Conservation (phyloP, 2,113 vertebrate species). For the Oncorhynchus mykiss region DNA sequence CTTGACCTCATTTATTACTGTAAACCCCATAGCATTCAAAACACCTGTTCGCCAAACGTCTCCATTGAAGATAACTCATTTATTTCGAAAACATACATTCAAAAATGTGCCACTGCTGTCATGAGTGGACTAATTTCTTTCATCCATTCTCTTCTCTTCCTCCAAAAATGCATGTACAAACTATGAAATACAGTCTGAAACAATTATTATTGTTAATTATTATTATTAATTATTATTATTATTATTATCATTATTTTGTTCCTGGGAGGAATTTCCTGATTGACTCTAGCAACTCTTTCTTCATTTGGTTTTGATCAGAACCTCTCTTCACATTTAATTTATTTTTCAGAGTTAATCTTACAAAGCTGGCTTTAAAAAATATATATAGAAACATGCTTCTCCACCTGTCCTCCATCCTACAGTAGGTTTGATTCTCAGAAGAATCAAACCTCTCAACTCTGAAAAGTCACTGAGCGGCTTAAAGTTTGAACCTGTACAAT, state of each 20-base stretch:
- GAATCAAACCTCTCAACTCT: neutral
- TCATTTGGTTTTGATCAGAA: neutral
- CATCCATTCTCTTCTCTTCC: neutral
- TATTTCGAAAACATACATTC: neutral
- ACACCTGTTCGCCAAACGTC: neutral
- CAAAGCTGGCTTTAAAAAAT: conserved; percentile 14
- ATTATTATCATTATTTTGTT: conserved; percentile 23
- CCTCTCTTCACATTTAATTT: neutral
- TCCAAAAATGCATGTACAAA: neutral
- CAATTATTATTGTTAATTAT: too few relatives aligned
- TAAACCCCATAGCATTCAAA: conserved; percentile 5
- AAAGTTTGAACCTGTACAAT: neutral
- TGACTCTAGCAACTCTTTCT: neutral
- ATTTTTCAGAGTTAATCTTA: neutral
- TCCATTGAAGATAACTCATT: neutral
- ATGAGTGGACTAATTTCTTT: neutral
- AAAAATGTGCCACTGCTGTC: neutral
- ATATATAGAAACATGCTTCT: neutral
- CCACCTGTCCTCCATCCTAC: neutral
- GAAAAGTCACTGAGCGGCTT: neutral
- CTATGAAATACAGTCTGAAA: neutral
- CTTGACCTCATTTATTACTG: conserved; percentile 1
- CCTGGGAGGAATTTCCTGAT: conserved; percentile 28
- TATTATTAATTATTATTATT: too few relatives aligned
- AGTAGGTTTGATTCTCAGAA: neutral